A percentile compares a stretch with the other conserved stretches of the same genome.
phyloP scores from a whole-genome alignment of 1,140 invertebrate species.

The Bactericera cockerelli region DNA sequence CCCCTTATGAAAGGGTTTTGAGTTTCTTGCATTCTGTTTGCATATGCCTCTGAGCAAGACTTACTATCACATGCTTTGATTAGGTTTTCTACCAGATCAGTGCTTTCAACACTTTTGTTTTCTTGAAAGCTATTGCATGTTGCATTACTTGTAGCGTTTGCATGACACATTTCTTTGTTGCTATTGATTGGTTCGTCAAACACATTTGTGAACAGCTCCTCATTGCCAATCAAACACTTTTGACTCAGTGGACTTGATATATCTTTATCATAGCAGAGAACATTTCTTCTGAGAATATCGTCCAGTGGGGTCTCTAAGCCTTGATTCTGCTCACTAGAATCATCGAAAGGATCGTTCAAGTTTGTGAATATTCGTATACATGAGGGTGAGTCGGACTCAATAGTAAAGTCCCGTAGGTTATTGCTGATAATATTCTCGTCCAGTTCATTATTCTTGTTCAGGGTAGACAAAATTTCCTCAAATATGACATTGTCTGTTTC shows the following conservation, averaged over 20 bases:
- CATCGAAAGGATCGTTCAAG: not conserved
- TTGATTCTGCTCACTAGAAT: not conserved
- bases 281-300: not conserved
- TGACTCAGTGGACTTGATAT: slow-evolving; percentile 1
- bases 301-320: not conserved
- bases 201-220: not conserved
- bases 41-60: too few species aligned
- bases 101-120: too few species aligned
- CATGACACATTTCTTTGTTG: not conserved
- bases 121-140: too few species aligned
- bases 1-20: too few species aligned
- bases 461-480: not conserved
- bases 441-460: not conserved
- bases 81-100: too few species aligned
- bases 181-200: not conserved
- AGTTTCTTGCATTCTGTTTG: too few species aligned
- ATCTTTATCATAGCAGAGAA: not conserved
- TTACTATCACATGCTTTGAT: too few species aligned
- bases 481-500: too few species aligned
- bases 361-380: slow-evolving; percentile 6
- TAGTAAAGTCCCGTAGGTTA: not conserved
- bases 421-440: not conserved
- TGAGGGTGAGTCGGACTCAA: not conserved
- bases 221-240: not conserved
- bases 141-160: too few species aligned